Conservation (phyloP, 2,113 vertebrate species). For the Aegotheles bennettii region DNA sequence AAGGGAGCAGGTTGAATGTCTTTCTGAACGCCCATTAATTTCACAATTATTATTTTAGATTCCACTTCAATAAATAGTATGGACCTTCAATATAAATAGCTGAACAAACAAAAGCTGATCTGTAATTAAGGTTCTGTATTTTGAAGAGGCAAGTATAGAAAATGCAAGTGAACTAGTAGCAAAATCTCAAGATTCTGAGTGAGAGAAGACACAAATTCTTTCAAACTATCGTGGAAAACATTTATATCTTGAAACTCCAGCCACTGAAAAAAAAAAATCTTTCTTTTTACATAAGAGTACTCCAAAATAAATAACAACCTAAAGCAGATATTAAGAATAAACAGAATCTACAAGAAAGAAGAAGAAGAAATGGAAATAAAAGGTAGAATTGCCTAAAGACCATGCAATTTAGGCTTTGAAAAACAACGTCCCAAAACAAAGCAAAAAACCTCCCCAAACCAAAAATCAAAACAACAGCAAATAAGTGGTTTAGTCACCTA, state of each 20-base stretch:
- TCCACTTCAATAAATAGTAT: not conserved
- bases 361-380: not conserved
- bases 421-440: not conserved
- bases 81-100: not conserved
- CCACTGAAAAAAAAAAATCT: not conserved
- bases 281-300: not conserved
- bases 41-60: constrained; percentile 18
- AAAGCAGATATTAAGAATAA: not conserved
- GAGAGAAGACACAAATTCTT: not conserved
- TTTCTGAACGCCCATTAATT: not conserved
- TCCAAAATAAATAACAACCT: not conserved
- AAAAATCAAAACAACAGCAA: not conserved
- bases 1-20: not conserved
- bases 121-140: not conserved
- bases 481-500: not conserved
- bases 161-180: not conserved
- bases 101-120: constrained; percentile 4
- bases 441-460: not conserved
- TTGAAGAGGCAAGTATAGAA: not conserved
- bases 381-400: not conserved
- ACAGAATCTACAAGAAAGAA: not conserved
- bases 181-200: not conserved
- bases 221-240: not conserved
- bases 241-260: not conserved
- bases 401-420: not conserved